These are phyloP conservation scores for Dynastes hyllus DNA, from an alignment of 2,888 invertebrate species.

Conservation along the genomic window DNA sequence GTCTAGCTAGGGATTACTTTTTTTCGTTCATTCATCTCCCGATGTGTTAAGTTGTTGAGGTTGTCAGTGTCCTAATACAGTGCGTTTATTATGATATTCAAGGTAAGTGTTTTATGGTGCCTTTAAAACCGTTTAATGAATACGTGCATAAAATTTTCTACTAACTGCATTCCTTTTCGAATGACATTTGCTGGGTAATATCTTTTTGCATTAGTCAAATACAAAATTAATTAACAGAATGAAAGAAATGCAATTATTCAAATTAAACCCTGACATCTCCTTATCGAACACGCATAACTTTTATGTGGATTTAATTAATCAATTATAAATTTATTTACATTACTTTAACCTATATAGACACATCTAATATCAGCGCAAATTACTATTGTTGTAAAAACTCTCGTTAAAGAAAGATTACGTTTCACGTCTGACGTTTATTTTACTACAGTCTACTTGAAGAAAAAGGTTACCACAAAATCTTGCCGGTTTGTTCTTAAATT, in stretches of 20 bases:
- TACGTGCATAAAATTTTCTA: not conserved
- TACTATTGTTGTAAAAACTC: not conserved
- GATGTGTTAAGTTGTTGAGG: constrained; percentile 51
- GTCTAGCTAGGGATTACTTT: constrained; percentile 48
- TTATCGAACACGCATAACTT: no score
- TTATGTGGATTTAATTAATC: no score
- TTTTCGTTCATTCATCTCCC: constrained; percentile 33
- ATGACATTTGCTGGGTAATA: not conserved
- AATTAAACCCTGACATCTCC: no score
- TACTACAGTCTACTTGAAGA: not conserved
- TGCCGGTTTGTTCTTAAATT: not conserved
- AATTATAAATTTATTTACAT: no score
- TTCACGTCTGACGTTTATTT: not conserved
- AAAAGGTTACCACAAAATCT: not conserved
- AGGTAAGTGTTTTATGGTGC: constrained; percentile 48
- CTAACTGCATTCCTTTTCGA: constrained; percentile 23
- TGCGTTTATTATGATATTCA: constrained; percentile 49
- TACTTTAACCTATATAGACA: no score
- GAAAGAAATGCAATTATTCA: not conserved
- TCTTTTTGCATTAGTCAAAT: not conserved
- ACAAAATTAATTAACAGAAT: not conserved
- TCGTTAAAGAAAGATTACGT: not conserved
- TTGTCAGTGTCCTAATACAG: constrained; percentile 42
- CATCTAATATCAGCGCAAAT: no score
- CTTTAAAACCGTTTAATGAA: constrained; percentile 4